Base-by-base conservation (phyloP, 2,888 invertebrate species). In the Tenthredo amoena region DNA sequence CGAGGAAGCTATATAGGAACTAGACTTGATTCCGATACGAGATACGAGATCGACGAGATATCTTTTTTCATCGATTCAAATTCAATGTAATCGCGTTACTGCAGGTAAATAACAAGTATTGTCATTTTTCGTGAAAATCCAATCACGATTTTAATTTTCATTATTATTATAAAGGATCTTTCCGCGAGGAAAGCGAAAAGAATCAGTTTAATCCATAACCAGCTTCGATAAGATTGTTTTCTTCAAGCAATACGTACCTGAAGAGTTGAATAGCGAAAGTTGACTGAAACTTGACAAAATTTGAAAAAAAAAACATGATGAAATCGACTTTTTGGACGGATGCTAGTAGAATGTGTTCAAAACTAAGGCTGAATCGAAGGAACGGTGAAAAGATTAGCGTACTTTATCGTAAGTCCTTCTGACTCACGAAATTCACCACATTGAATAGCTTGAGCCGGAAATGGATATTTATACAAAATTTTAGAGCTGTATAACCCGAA, bases 21-120 rank as follows among this genome's bases (percentile, higher is more conserved):
- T 37, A 21, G 62, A 77, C 50, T 26, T 10, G 18, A 62, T 62
- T 81, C 58, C 81, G 15, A 62, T 81, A 81, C 40, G 21, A 74
- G 34, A 34, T 50, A 55, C 34, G 34, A 77, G 34, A 15, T 47
- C n/a, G n/a, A 12, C n/a, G 6, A 76, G 47, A 77, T 50, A 47
- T 7, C 55, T n/a, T 21, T 74, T 26, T 74, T 21, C 5, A 12
- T 72, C n/a, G n/a, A 10, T 43, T 12, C 4, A 21, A 21, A 62
- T 62, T 62, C 26, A 21, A 62, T 12, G 26, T 21, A 0, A 62
- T 62, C 26, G 6, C 55, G n/a, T 50, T 50, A 50, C 18, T 50
- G 18, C 50, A 50, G 18, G 6, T 50, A 15, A 50, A 50, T 50
- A n/a, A 50, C 50, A n/a, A 50, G 18, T 50, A 50, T 50, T 50